Evolutionary conservation across 2,797 vertebrate species (phyloP).

Genomic region (Etheostoma perlongum): DNA sequence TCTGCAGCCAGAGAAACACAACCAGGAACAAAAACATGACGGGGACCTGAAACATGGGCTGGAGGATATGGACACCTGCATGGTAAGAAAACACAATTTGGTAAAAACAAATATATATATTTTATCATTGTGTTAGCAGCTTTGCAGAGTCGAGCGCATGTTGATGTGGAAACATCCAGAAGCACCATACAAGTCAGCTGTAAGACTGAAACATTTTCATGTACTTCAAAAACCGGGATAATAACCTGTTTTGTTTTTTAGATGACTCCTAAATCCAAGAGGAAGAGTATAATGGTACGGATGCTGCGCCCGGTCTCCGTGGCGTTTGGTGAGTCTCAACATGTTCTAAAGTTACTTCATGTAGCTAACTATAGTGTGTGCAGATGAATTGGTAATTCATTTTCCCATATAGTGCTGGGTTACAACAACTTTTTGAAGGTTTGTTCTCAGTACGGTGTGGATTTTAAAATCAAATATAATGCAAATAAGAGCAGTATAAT

Average conservation of each 20-base stretch:
- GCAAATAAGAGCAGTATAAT: too few relatives aligned
- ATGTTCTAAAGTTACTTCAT: not conserved
- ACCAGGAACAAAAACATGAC: conserved; percentile 77
- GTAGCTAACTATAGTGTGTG: too few relatives aligned
- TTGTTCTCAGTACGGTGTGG: too few relatives aligned
- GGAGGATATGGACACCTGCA: conserved; percentile 89
- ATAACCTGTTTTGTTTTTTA: conserved; percentile 59
- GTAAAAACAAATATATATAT: not conserved
- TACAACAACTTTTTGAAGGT: too few relatives aligned
- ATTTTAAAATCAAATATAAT: too few relatives aligned
- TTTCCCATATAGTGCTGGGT: too few relatives aligned
- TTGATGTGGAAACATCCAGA: not conserved
- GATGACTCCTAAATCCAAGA: conserved; percentile 95
- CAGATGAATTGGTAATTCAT: too few relatives aligned
- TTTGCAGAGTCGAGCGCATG: not conserved
- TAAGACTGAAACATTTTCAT: not conserved
- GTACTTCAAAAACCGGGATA: not conserved
- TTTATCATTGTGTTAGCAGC: not conserved
- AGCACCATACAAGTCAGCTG: not conserved
- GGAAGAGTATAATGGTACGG: conserved; percentile 96
- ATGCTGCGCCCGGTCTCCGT: conserved; percentile 96
- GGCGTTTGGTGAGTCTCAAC: conserved; percentile 90
- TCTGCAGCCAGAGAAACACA: conserved; percentile 76
- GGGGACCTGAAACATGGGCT: conserved; percentile 79
- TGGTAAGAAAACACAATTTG: conserved; percentile 78